Base-by-base conservation (phyloP, 2,797 vertebrate species). In the Chiloscyllium punctatum region DNA sequence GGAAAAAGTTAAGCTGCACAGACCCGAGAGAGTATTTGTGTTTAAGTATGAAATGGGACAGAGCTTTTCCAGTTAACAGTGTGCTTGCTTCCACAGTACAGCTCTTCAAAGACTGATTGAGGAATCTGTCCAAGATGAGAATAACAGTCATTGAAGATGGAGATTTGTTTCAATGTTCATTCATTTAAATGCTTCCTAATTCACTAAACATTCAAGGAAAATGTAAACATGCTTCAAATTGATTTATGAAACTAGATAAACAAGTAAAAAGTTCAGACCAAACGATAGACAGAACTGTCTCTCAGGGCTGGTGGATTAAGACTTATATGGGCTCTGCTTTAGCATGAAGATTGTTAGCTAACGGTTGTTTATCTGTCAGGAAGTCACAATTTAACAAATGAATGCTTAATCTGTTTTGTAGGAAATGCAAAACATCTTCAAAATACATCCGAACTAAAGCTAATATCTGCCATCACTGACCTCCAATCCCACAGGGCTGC, bases 241-340 rank as follows among this genome's bases (percentile, higher is more conserved):
- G 90, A 68, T 92, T 92, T 21, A 92, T 69, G 90, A 25, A 27
- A 92, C 66, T 92, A 62, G 62, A 92, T 92, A 92, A 92, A 92
- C 90, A 92, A n/a, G 18, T 92, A 62, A 69, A 69, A 92, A 69
- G n/a, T 1, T 69, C 9, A 92, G 66, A 69, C 66, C 90, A 69
- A 92, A 92, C 7, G 7, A 27, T 9, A 11, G 66, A 15, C n/a
- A 37, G 66, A n/a, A 37, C n/a, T 25, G 13, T 69, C 90, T 90
- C 27, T 69, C 66, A 25, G 90, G 21, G 4, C 66, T 69, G 66
- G 18, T 92, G n/a, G n/a, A 42, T 66, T n/a, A 69, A 69, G 66
- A 42, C 90, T 69, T 69, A 69, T 27, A 42, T 27, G 62, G 90
- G 62, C n/a, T n/a, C 7, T 68, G 33, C 33, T 68, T 25, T 91